Conservation (phyloP, 35 echinoderm and acorn worm genomes). For the Holothuria glaberrima region DNA sequence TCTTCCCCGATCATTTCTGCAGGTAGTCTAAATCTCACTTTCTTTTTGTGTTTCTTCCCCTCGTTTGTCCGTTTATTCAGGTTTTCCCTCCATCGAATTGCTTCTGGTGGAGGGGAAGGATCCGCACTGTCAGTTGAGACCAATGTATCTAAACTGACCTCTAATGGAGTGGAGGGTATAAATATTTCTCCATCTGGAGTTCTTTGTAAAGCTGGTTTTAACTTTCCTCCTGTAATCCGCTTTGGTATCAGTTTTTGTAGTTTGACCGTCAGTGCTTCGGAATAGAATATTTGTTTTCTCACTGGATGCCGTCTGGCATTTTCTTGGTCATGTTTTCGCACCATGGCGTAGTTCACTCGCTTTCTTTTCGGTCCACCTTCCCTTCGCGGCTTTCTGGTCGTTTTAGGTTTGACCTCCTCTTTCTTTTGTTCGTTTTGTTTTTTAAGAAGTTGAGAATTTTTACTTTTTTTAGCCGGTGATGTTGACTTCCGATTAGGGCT, state of each 20-base stretch:
- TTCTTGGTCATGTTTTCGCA: slow-evolving; percentile 7
- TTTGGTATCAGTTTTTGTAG: slow-evolving; percentile 11
- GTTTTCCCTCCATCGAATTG: neutral
- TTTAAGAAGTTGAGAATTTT: neutral
- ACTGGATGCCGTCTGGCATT: slow-evolving; percentile 19
- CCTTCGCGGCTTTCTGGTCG: neutral
- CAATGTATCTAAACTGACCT: neutral
- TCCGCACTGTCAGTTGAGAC: neutral
- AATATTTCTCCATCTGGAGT: neutral
- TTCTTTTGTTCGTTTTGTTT: neutral
- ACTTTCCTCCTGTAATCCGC: neutral
- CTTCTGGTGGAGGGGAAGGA: neutral
- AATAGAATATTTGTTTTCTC: slow-evolving; percentile 19
- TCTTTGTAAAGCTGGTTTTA: slow-evolving; percentile 12
- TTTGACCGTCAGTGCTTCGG: slow-evolving; percentile 10
- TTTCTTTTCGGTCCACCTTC: neutral
- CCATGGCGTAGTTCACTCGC: neutral
- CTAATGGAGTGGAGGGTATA: neutral
- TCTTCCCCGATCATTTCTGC: too few relatives aligned
- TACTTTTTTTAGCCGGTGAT: neutral
- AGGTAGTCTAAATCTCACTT: too few relatives aligned
- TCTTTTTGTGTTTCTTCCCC: neutral
- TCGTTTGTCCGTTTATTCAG: neutral
- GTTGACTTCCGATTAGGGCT: neutral
- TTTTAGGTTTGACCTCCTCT: neutral